Evolutionary conservation across 2,888 invertebrate species (phyloP).

Genomic region (Drosophila meridionalis): DNA sequence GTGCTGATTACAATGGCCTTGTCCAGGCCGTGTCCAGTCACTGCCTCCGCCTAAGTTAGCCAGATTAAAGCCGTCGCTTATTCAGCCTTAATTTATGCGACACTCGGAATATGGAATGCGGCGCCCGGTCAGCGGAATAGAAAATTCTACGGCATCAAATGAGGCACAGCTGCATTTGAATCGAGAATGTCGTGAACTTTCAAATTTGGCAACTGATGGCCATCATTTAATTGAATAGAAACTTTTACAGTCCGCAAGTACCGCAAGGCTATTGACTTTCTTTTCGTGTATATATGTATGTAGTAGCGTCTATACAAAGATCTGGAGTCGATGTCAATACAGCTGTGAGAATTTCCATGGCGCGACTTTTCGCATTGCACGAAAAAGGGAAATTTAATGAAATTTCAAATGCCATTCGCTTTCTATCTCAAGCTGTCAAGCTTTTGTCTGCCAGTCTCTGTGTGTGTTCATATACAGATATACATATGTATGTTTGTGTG

Average conservation of each 20-base stretch:
- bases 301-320: background rate
- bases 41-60: slow-evolving; percentile 25
- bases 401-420: slow-evolving; percentile 77
- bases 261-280: slow-evolving; percentile 30
- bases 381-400: slow-evolving; percentile 75
- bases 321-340: slow-evolving; percentile 31
- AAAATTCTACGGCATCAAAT: slow-evolving; percentile 2
- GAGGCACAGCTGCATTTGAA: slow-evolving; percentile 33
- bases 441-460: slow-evolving; percentile 35
- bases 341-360: slow-evolving; percentile 47
- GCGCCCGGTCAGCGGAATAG: slow-evolving; percentile 1
- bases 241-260: slow-evolving; percentile 39
- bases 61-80: slow-evolving; percentile 68
- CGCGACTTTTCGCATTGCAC: slow-evolving; percentile 32
- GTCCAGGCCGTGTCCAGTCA: slow-evolving; percentile 24
- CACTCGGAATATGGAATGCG: slow-evolving; percentile 9
- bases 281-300: background rate
- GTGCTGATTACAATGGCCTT: slow-evolving; percentile 52
- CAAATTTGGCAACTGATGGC: slow-evolving; percentile 31
- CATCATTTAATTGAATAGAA: slow-evolving; percentile 69
- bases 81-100: slow-evolving; percentile 69
- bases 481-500: slow-evolving; percentile 9
- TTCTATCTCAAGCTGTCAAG: slow-evolving; percentile 59
- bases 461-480: slow-evolving; percentile 5
- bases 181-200: slow-evolving; percentile 22